A percentile compares a stretch with the other conserved stretches of the same genome.
phyloP scores from a whole-genome alignment of 2,888 invertebrate genomes.

The Parochlus steinenii region DNA sequence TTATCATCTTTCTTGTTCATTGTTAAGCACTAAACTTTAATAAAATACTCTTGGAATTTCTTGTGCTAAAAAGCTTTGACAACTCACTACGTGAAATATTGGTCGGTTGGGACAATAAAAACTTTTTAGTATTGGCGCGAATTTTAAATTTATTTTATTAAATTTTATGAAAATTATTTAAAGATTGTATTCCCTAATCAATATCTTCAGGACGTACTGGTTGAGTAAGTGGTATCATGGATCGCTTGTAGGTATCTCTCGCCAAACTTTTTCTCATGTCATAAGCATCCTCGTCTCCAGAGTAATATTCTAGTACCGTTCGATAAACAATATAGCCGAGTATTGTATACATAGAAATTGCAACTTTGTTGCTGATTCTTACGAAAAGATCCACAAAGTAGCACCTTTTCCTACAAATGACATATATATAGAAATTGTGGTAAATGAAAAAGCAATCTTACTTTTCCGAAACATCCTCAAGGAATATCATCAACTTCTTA shows the following conservation, averaged over 20 bases:
- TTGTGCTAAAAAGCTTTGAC: no score
- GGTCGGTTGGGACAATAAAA: no score
- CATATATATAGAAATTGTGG: slow-evolving; percentile 83
- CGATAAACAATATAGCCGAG: slow-evolving; percentile 93
- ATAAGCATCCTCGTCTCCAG: slow-evolving; percentile 97
- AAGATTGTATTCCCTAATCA: no score
- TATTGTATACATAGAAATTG: slow-evolving; percentile 93
- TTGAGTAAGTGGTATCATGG: slow-evolving; percentile 81
- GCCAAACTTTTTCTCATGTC: slow-evolving; percentile 98
- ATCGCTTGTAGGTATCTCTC: slow-evolving; percentile 77
- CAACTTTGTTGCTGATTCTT: slow-evolving; percentile 90
- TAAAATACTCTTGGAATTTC: no score
- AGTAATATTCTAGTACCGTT: slow-evolving; percentile 94
- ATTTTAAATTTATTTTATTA: no score
- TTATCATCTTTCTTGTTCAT: no score
- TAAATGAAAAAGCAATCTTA: slow-evolving; percentile 95
- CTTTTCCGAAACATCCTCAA: slow-evolving; percentile 94
- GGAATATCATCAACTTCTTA: slow-evolving; percentile 77
- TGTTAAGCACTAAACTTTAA: no score
- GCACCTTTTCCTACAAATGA: slow-evolving; percentile 90
- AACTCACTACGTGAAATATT: no score
- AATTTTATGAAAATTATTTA: no score
- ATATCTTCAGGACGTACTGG: slow-evolving; percentile 93
- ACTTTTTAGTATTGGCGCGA: no score
- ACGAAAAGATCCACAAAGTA: slow-evolving; percentile 99